phyloP scores from a whole-genome alignment of 1,140 invertebrate species.

The Wasmannia auropunctata region DNA sequence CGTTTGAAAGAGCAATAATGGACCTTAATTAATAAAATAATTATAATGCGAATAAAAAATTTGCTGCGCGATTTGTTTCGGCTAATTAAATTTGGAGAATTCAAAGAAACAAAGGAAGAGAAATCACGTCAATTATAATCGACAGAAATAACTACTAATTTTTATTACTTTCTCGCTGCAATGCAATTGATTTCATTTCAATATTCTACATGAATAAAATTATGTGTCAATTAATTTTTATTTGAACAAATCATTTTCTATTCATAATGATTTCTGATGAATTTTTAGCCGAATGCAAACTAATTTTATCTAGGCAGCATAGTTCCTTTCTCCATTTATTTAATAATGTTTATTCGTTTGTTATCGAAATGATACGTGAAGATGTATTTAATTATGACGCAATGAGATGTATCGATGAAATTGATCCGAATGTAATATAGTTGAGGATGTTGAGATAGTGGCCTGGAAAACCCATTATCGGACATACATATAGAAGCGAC shows the following conservation, averaged over 20 bases:
- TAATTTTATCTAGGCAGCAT: neutral
- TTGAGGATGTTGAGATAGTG: neutral
- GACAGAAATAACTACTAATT: neutral
- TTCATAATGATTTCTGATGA: neutral
- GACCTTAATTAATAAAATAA: conserved; percentile 30
- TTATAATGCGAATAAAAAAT: neutral
- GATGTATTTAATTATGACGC: neutral
- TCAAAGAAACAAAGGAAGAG: neutral
- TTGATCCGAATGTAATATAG: neutral
- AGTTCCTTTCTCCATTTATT: neutral
- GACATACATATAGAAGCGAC: neutral
- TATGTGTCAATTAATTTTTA: neutral
- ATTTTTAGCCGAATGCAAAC: neutral
- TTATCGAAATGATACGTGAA: neutral
- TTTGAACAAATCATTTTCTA: neutral
- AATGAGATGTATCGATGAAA: neutral
- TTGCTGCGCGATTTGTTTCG: neutral
- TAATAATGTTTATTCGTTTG: neutral
- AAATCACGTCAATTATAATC: neutral
- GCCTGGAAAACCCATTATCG: conserved; percentile 3
- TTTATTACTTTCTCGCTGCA: neutral
- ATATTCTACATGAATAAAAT: neutral
- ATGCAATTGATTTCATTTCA: neutral
- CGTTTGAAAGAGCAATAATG: neutral
- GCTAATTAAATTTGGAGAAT: neutral